phyloP scores from a whole-genome alignment of 2,113 vertebrate species.

The Cygnus atratus region DNA sequence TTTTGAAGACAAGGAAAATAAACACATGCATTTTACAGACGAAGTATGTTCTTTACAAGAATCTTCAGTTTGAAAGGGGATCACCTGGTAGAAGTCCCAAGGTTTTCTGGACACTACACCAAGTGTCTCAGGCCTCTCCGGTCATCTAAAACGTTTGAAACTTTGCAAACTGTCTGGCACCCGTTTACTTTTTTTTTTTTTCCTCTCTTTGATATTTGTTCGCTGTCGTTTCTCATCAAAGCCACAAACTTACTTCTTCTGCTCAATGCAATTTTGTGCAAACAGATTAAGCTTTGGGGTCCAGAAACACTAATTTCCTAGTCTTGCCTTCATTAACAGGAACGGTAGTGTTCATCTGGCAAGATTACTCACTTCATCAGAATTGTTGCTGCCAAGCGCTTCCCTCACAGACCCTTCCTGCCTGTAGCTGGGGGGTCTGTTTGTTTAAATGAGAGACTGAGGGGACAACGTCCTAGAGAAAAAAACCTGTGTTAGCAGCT shows the following conservation, averaged over 20 bases:
- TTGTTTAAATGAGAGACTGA: constrained; percentile 27
- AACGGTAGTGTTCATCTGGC: constrained; percentile 28
- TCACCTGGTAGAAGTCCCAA: not conserved
- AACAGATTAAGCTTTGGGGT: not conserved
- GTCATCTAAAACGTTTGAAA: not conserved
- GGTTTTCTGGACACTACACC: not conserved
- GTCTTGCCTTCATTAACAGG: not conserved
- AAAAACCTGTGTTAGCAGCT: constrained; percentile 1
- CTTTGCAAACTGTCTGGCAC: not conserved
- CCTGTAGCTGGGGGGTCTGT: constrained; percentile 17
- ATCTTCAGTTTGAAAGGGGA: not conserved
- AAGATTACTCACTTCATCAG: not conserved
- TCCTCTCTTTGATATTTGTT: not conserved
- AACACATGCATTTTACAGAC: not conserved
- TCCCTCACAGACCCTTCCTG: constrained; percentile 22
- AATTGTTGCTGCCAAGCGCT: not conserved
- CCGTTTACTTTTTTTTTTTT: not conserved
- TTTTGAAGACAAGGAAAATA: constrained; percentile 4
- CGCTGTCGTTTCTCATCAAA: not conserved
- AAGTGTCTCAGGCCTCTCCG: not conserved
- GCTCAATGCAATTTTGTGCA: not conserved
- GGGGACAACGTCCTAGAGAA: not conserved
- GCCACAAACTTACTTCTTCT: not conserved
- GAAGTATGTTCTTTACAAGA: not conserved
- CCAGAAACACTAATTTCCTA: not conserved